Conservation (phyloP, 2,113 vertebrate species). For the Nycticryphes semicollaris region DNA sequence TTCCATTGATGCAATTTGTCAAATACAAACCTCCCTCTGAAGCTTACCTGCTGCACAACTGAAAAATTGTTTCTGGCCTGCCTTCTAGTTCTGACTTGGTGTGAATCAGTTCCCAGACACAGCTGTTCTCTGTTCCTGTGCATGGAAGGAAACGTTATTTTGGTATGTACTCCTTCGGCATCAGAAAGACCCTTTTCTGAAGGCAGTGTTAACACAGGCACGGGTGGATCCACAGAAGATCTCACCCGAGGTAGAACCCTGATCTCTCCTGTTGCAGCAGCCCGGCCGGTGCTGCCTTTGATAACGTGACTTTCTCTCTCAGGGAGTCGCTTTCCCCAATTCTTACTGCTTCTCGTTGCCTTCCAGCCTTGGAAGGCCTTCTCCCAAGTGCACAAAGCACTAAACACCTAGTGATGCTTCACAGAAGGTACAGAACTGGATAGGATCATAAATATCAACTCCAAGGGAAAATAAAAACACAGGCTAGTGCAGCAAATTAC, state of each 20-base stretch:
- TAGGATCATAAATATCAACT: background rate
- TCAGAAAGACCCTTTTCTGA: background rate
- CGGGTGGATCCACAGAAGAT: background rate
- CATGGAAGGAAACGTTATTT: background rate
- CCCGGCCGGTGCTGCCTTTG: background rate
- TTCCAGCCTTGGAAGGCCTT: background rate
- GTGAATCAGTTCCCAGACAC: conserved; percentile 95
- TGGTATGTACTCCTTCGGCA: background rate
- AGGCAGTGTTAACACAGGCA: background rate
- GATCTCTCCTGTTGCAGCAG: background rate
- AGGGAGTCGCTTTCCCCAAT: background rate
- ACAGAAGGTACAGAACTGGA: background rate
- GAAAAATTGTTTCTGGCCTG: conserved; percentile 91
- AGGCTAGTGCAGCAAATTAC: background rate
- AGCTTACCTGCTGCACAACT: conserved; percentile 93
- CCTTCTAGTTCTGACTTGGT: conserved; percentile 93
- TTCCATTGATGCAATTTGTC: background rate
- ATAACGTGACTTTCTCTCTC: background rate
- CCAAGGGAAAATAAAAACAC: background rate
- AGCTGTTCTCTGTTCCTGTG: conserved; percentile 86
- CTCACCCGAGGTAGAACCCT: background rate
- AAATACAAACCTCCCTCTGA: background rate
- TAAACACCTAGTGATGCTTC: background rate
- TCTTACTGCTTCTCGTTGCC: background rate
- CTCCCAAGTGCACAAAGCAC: background rate